phyloP scores from a whole-genome alignment of 2,888 invertebrate genomes.

The Eristalinus sepulchralis region DNA sequence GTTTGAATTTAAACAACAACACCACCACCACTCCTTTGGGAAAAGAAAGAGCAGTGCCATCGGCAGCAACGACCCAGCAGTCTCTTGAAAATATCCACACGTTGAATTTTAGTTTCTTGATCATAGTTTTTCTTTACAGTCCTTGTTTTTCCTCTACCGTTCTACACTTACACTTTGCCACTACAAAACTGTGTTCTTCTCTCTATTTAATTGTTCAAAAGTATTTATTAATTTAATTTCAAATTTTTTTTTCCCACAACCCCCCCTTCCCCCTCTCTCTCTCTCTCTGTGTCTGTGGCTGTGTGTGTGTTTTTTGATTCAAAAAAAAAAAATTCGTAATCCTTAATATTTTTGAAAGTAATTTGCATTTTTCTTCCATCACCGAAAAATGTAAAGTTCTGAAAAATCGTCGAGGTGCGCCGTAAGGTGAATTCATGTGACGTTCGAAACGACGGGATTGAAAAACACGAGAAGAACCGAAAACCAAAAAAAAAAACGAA shows the following conservation, averaged over 20 bases:
- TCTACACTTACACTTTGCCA: slow-evolving; percentile 19
- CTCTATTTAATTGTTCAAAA: slow-evolving; percentile 9
- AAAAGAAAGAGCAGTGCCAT: slow-evolving; percentile 6
- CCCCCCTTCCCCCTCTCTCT: too few species aligned
- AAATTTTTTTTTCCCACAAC: too few species aligned
- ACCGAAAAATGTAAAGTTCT: too few species aligned
- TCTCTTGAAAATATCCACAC: slow-evolving; percentile 47
- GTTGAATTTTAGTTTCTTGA: slow-evolving; percentile 70
- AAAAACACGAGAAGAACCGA: background rate
- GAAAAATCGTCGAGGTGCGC: background rate
- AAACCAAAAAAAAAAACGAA: background rate
- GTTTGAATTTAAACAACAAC: slow-evolving; percentile 5
- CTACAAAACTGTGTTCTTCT: slow-evolving; percentile 40
- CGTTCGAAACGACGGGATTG: background rate
- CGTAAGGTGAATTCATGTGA: background rate
- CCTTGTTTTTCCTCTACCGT: slow-evolving; percentile 61
- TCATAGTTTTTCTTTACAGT: slow-evolving; percentile 72
- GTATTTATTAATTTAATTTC: background rate
- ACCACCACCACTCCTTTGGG: slow-evolving; percentile 29
- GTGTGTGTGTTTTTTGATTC: too few species aligned
- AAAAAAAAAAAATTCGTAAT: too few species aligned
- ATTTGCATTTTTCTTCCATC: too few species aligned
- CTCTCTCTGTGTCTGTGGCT: too few species aligned
- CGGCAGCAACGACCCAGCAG: slow-evolving; percentile 15
- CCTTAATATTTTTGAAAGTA: too few species aligned